Evolutionary conservation across 2,113 vertebrate genomes (phyloP).

Genomic region (human (Homo sapiens)): DNA sequence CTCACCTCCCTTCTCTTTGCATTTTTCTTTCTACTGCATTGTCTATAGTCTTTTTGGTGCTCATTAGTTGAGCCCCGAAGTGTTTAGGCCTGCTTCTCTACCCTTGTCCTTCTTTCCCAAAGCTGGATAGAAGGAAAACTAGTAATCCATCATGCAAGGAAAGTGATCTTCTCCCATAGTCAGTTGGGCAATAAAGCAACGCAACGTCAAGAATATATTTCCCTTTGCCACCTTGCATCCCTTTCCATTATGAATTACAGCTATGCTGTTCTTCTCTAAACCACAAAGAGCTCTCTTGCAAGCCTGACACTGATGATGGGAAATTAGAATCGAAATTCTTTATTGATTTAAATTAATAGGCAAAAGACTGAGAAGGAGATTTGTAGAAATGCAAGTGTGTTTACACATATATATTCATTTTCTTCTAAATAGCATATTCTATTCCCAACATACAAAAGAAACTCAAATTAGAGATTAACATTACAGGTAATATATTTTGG

Average conservation of each 20-base stretch:
- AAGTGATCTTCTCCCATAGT: background rate
- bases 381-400: background rate
- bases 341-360: slow-evolving; percentile 45
- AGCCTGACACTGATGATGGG: background rate
- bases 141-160: background rate
- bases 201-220: background rate
- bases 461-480: slow-evolving; percentile 44
- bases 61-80: background rate
- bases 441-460: slow-evolving; percentile 27
- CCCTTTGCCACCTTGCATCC: background rate
- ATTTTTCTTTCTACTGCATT: background rate
- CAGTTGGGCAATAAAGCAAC: background rate
- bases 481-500: slow-evolving; percentile 53
- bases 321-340: slow-evolving; percentile 36
- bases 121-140: background rate
- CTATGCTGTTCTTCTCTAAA: background rate
- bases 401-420: background rate
- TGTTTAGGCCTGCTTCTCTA: background rate
- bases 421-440: slow-evolving; percentile 20
- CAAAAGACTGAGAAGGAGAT: slow-evolving; percentile 10
- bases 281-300: background rate
- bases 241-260: background rate
- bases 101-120: background rate
- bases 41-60: background rate
- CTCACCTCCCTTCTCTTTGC: background rate